Base-by-base conservation (phyloP, 2,888 invertebrate species). In the Rhagophthalmus giganteus region DNA sequence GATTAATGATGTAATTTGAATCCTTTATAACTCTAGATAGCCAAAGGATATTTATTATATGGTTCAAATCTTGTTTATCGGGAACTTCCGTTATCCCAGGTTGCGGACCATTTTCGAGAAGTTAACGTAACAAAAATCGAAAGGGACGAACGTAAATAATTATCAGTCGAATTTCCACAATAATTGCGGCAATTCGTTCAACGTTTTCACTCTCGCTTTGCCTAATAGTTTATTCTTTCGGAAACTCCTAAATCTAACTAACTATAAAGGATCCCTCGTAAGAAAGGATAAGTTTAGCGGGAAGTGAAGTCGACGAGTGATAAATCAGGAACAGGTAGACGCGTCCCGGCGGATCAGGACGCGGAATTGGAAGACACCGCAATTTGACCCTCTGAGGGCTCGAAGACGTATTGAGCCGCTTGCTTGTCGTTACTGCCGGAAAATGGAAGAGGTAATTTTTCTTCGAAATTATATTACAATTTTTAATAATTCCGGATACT, bases 261-360 rank as follows among this genome's bases (percentile, higher is more conserved):
- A 73, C 72, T 73, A 73, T 73, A 72, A 69, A 68, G 69, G 68
- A 70, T 70, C 72, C 71, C 72, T 69, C 67, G 63, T 66, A 69
- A 63, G 65, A 66, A 66, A 66, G 67, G 72, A 73, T 72, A 71
- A 71, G 70, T 69, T 70, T 64, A 66, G 67, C 65, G 59, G 69
- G 72, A 72, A 72, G 73, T 72, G 73, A 71, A 72, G 61, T 66
- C 67, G 73, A 73, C 72, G 68, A 72, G 73, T 70, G 68, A 74
- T 74, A 74, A 74, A 74, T 74, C 74, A 73, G 73, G 73, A 71
- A 70, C 70, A 73, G 72, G 72, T 73, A 72, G 69, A 61, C 67
- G n/a, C n/a, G 64, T 72, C 72, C 73, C 72, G 67, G 44, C 65
- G 73, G 73, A 73, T 70, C 66, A 61, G 62, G 65, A 67, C 68